A percentile compares a stretch with the other conserved stretches of the same genome.
Evolutionary conservation across 2,888 invertebrate genomes (phyloP).

Genomic region (Ectobius pallidus): DNA sequence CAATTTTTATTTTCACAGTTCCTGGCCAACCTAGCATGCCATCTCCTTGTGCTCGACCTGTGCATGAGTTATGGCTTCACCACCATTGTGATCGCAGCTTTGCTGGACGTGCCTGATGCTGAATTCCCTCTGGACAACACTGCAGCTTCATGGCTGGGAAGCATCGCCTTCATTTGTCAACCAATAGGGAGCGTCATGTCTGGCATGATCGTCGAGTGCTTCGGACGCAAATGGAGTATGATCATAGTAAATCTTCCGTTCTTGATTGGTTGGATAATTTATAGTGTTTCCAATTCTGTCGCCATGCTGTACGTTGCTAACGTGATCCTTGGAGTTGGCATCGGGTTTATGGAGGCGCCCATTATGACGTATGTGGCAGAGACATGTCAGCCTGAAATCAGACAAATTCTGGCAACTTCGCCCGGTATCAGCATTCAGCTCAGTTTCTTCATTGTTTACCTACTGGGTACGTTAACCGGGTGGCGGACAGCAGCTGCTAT

Average conservation of each 20-base stretch:
- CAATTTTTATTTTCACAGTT: too few species aligned
- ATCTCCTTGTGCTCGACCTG: not conserved
- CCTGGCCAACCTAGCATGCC: not conserved
- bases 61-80: not conserved
- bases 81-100: not conserved
- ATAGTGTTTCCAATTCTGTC: slow-evolving; percentile 60
- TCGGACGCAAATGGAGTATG: slow-evolving; percentile 62
- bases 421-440: slow-evolving; percentile 51
- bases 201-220: slow-evolving; percentile 61
- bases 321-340: slow-evolving; percentile 62
- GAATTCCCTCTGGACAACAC: not conserved
- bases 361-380: slow-evolving; percentile 66
- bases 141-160: slow-evolving; percentile 50
- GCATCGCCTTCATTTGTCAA: slow-evolving; percentile 63
- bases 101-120: slow-evolving; percentile 33
- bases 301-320: slow-evolving; percentile 60
- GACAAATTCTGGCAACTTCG: slow-evolving; percentile 61
- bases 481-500: slow-evolving; percentile 63
- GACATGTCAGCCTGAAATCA: slow-evolving; percentile 61
- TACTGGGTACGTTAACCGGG: slow-evolving; percentile 59
- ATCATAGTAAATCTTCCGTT: slow-evolving; percentile 65
- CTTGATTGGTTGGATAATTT: slow-evolving; percentile 61
- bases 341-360: slow-evolving; percentile 66
- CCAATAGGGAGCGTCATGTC: slow-evolving; percentile 64
- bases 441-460: slow-evolving; percentile 61